Conservation (phyloP, 2,113 vertebrate genomes). For the Osmerus mordax region DNA sequence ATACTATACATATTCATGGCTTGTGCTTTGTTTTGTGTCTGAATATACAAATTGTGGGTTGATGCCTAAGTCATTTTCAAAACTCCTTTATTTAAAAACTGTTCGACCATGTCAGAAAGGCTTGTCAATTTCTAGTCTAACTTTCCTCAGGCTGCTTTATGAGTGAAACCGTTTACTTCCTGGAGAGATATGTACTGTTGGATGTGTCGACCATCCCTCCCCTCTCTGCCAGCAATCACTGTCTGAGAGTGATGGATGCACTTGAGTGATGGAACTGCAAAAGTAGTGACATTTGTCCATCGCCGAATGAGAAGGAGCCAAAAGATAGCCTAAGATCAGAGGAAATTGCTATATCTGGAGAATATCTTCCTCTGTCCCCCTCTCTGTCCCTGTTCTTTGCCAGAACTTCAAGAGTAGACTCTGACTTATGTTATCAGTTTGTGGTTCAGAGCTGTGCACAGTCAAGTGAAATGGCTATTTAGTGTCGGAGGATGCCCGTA, state of each 20-base stretch:
- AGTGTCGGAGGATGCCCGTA: slow-evolving; percentile 48
- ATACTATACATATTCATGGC: too few species aligned
- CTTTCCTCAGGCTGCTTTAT: background rate
- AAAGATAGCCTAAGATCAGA: slow-evolving; percentile 60
- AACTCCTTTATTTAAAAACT: too few species aligned
- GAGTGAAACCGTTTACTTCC: background rate
- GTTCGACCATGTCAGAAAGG: too few species aligned
- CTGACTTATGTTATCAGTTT: slow-evolving; percentile 64
- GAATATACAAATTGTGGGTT: too few species aligned
- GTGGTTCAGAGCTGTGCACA: slow-evolving; percentile 50
- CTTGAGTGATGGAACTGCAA: slow-evolving; percentile 62
- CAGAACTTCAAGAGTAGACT: slow-evolving; percentile 53
- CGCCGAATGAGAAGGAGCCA: slow-evolving; percentile 50
- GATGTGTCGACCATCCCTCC: slow-evolving; percentile 45
- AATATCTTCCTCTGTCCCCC: slow-evolving; percentile 53
- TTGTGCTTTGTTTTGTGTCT: too few species aligned
- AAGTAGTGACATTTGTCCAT: slow-evolving; percentile 62
- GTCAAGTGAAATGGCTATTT: slow-evolving; percentile 59
- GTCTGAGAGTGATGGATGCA: slow-evolving; percentile 59
- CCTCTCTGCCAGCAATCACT: slow-evolving; percentile 58
- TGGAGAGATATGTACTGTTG: slow-evolving; percentile 35
- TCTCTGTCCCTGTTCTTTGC: slow-evolving; percentile 40
- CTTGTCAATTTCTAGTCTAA: background rate
- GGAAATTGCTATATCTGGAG: slow-evolving; percentile 64
- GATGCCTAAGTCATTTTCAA: too few species aligned